Evolutionary conservation across 1,140 invertebrate species (phyloP), one percentile per base, ranked within the genome.

Genomic region (Aphelenchoides besseyi): DNA sequence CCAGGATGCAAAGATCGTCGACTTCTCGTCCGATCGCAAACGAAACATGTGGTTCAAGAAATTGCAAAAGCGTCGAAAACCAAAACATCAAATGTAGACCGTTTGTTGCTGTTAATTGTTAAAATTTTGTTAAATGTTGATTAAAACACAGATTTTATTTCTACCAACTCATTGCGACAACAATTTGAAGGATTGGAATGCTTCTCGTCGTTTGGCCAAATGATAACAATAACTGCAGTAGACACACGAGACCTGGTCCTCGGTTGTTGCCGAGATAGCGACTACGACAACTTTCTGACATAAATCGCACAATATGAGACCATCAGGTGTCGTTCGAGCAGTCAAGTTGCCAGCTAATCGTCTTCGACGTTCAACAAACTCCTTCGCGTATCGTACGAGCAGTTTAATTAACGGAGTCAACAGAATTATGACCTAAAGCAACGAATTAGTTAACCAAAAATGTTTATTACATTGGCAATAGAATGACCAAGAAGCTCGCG

Each of bases 81-180:
- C 75, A 53, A 82, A 82, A 52, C 80, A 82, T 70, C 80, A 82
- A 63, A 37, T 70, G 35, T 79, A 57, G 76, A 36, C 64, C n/a
- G 52, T 57, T 70, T 63, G 48, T 76, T 74, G 62, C 74, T 75
- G 57, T 74, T 33, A 18, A 26, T 74, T 52, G 30, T 66, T 66
- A 66, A 32, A n/a, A n/a, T n/a, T n/a, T n/a, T n/a, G n/a, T 32
- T 8, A 59, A 8, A 29, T 66, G 16, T 66, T 66, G 26, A 37
- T 26, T 28, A 29, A 66, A 66, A n/a, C n/a, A n/a, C n/a, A n/a
- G n/a, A n/a, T 32, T 18, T 59, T 59, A 59, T 59, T 29, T 12
- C n/a, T n/a, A n/a, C n/a, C n/a, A n/a, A n/a, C 30, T 33, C 63
- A 12, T 29, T 66, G 18, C 23, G 30, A n/a, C 26, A 66, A 37